Evolutionary conservation across 2,113 vertebrate species (phyloP).

Genomic region (Cyphomyrus plagiostoma): DNA sequence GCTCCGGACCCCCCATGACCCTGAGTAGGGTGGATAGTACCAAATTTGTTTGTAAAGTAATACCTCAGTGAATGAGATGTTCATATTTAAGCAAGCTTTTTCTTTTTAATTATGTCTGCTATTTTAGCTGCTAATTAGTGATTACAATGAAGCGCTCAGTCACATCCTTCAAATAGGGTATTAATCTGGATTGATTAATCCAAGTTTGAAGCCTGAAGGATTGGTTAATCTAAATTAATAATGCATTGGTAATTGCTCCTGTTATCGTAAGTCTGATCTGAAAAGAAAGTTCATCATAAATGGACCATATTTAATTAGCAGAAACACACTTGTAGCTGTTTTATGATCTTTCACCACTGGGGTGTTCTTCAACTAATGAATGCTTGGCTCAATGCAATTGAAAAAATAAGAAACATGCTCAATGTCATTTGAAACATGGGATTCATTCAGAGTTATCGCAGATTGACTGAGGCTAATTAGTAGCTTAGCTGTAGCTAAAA

Average conservation of each 20-base stretch:
- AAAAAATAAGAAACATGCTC: neutral
- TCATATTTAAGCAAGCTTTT: neutral
- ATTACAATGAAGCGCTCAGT: neutral
- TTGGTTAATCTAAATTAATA: constrained; percentile 3
- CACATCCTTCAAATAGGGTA: neutral
- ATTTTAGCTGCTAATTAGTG: neutral
- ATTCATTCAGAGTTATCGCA: neutral
- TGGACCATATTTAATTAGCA: neutral
- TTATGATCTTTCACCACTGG: neutral
- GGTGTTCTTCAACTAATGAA: neutral
- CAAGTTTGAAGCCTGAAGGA: neutral
- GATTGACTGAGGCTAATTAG: neutral
- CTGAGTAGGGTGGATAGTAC: neutral
- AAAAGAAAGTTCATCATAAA: neutral
- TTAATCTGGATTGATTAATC: neutral
- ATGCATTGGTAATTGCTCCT: neutral
- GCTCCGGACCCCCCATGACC: neutral
- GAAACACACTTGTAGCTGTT: neutral
- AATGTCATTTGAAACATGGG: neutral
- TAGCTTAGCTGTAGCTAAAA: neutral
- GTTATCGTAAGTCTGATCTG: neutral
- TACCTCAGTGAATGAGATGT: neutral
- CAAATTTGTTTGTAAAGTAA: neutral
- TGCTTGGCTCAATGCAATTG: neutral
- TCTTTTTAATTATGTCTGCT: neutral